Conservation (phyloP, 2,113 vertebrate genomes). For the Camelus bactrianus region DNA sequence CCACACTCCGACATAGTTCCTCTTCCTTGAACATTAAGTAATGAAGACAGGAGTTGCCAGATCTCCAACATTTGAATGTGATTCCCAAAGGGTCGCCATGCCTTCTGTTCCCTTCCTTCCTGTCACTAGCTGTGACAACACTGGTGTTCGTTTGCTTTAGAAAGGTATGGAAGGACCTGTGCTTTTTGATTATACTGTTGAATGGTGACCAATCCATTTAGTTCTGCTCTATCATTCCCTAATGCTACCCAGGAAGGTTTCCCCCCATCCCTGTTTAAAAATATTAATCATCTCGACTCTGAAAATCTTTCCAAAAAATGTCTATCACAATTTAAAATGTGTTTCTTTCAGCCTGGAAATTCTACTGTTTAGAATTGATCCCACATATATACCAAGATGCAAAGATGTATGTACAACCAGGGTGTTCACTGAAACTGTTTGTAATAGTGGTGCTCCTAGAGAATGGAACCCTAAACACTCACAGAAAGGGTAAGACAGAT, state of each 20-base stretch:
- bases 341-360: slow-evolving; percentile 15
- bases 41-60: slow-evolving; percentile 45
- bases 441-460: not conserved
- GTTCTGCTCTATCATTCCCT: slow-evolving; percentile 31
- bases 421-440: not conserved
- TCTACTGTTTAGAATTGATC: not conserved
- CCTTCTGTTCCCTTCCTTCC: slow-evolving; percentile 35
- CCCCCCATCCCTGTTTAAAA: not conserved
- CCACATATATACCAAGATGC: not conserved
- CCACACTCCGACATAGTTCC: not conserved
- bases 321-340: slow-evolving; percentile 9
- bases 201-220: not conserved
- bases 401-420: not conserved
- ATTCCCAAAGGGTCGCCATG: not conserved
- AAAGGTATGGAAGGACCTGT: not conserved
- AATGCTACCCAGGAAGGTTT: not conserved
- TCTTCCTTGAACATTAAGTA: slow-evolving; percentile 39
- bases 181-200: not conserved
- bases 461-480: not conserved
- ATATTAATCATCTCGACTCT: not conserved
- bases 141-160: not conserved
- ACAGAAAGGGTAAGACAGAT: not conserved
- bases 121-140: not conserved
- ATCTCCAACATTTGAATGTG: slow-evolving; percentile 34
- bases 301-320: not conserved